A percentile compares a stretch with the other conserved stretches of the same genome.
These are phyloP conservation scores for Drosophila sp. DNA, from an alignment of 1,140 invertebrate species.

Conservation along the genomic window DNA sequence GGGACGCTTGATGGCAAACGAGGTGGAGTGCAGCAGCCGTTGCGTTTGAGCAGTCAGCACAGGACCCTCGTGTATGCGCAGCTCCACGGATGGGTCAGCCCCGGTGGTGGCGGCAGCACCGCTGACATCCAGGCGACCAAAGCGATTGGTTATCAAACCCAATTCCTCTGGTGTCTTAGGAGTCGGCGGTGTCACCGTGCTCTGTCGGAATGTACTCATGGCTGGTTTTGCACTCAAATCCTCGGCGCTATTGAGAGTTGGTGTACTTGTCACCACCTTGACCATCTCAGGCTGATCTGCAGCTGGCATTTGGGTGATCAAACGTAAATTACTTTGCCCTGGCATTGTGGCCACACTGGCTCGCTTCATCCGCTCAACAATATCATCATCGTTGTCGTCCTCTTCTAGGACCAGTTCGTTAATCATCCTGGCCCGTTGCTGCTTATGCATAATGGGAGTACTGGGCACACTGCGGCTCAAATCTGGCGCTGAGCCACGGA, in stretches of 20 bases:
- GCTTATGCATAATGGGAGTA: constrained; percentile 71
- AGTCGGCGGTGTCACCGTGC: constrained; percentile 22
- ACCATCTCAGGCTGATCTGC: constrained; percentile 55
- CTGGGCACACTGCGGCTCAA: constrained; percentile 79
- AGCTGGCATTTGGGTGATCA: constrained; percentile 48
- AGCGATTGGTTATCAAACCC: constrained; percentile 64
- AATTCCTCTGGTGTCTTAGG: constrained; percentile 57
- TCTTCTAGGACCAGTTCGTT: constrained; percentile 57
- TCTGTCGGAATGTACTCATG: constrained; percentile 64
- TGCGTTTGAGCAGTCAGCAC: constrained; percentile 58
- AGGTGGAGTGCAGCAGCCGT: constrained; percentile 72
- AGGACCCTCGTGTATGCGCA: constrained; percentile 65
- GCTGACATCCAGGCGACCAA: constrained; percentile 41
- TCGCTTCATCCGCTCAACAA: constrained; percentile 56
- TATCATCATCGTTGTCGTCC: constrained; percentile 35
- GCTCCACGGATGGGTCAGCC: constrained; percentile 33
- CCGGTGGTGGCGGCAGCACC: neutral
- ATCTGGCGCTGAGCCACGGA: constrained; percentile 79
- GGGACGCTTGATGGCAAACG: constrained; percentile 79
- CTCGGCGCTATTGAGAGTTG: constrained; percentile 56
- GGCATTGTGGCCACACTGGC: constrained; percentile 60
- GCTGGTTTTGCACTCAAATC: constrained; percentile 40
- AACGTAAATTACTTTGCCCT: constrained; percentile 40
- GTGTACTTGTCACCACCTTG: constrained; percentile 62
- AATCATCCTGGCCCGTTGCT: constrained; percentile 63